phyloP scores from a whole-genome alignment of 2,113 vertebrate genomes.

The Rhabdomys dilectus region DNA sequence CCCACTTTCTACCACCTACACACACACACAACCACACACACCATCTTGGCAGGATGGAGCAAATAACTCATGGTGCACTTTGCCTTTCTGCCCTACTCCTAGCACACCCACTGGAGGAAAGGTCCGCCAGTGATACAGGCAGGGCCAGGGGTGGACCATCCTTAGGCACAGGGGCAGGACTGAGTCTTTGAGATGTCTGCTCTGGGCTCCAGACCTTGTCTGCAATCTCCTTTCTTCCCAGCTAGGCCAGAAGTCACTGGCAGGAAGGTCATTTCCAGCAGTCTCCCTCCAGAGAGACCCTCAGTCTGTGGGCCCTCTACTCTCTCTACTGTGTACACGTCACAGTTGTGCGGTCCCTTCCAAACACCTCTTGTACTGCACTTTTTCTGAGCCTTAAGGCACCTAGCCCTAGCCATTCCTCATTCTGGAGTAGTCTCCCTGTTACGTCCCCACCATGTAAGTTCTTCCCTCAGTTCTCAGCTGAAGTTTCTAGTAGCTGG shows the following conservation, averaged over 20 bases:
- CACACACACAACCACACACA: neutral
- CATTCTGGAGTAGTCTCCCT: neutral
- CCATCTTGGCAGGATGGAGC: neutral
- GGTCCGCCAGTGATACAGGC: neutral
- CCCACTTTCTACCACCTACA: too few species aligned
- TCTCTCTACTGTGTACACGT: fast-evolving
- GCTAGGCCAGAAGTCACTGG: neutral
- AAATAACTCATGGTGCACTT: neutral
- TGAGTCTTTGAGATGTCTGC: neutral
- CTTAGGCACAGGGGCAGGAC: neutral
- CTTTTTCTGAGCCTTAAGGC: neutral
- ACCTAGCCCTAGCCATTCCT: neutral
- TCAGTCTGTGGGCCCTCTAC: too few species aligned
- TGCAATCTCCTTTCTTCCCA: neutral
- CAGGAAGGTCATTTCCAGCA: neutral
- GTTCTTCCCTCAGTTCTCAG: neutral
- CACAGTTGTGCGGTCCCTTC: fast-evolving
- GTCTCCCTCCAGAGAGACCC: neutral
- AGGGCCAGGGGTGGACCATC: neutral
- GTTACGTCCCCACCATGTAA: too few species aligned
- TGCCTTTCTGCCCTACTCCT: neutral
- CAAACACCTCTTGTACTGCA: neutral
- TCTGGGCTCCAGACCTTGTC: neutral
- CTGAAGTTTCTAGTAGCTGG: neutral
- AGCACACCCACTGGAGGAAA: neutral